Conservation (phyloP, 2,797 vertebrate species). For the Chaetophractus vellerosus region DNA sequence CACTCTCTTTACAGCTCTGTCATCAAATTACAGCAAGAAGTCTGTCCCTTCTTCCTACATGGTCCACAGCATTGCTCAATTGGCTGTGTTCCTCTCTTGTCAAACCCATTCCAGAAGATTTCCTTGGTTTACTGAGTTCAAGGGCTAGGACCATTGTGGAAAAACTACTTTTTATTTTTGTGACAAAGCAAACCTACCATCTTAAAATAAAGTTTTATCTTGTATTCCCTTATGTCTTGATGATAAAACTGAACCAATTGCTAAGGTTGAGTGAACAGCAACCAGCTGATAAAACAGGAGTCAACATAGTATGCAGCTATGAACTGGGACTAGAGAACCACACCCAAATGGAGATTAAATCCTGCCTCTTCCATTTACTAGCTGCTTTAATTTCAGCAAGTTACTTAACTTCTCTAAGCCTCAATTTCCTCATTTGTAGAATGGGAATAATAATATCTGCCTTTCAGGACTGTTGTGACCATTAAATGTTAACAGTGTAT, state of each 20-base stretch:
- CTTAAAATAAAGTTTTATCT: not conserved
- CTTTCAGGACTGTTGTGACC: not conserved
- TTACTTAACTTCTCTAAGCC: conserved; percentile 36
- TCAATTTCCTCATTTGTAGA: conserved; percentile 50
- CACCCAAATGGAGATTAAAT: not conserved
- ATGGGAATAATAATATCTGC: not conserved
- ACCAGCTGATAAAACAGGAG: not conserved
- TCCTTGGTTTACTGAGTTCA: not conserved
- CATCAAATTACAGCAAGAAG: not conserved
- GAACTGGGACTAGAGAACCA: no score
- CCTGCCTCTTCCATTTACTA: not conserved
- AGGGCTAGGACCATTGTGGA: not conserved
- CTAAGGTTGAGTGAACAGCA: not conserved
- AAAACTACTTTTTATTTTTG: not conserved
- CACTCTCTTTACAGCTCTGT: not conserved
- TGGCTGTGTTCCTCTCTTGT: not conserved
- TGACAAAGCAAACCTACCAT: not conserved
- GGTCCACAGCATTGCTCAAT: not conserved
- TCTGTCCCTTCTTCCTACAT: not conserved
- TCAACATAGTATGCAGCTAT: rapidly evolving
- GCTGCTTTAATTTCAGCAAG: conserved; percentile 46
- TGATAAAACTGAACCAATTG: not conserved
- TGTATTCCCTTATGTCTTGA: not conserved
- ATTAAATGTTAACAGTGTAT: not conserved
- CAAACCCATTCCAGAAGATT: not conserved